These are phyloP conservation scores for Karalla daura DNA, from an alignment of 2,797 vertebrate species.

Conservation along the genomic window DNA sequence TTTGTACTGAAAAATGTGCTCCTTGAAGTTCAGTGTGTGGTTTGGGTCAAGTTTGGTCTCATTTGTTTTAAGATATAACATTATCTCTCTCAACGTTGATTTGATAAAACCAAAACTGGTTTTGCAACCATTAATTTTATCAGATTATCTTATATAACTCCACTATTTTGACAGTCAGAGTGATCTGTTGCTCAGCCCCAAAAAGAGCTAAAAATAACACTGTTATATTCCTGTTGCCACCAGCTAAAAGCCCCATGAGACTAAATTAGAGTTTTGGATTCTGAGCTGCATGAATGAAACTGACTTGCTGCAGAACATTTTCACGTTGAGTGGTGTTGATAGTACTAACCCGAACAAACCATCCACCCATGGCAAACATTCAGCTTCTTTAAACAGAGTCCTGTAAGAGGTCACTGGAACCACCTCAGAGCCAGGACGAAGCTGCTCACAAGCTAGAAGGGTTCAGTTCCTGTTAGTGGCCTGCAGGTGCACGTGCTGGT, in stretches of 20 bases:
- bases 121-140: background rate
- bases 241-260: background rate
- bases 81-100: no score
- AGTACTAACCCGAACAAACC: background rate
- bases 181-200: background rate
- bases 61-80: no score
- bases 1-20: no score
- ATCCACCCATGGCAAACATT: background rate
- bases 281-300: background rate
- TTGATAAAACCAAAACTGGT: background rate
- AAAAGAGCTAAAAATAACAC: background rate
- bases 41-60: no score
- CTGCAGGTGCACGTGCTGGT: conserved; percentile 29
- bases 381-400: conserved; percentile 1
- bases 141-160: background rate
- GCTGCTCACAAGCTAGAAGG: background rate
- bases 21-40: no score
- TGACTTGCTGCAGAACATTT: background rate
- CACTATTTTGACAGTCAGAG: background rate
- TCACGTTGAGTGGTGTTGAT: background rate
- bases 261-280: background rate
- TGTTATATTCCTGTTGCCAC: background rate
- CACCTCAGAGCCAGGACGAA: background rate
- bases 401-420: background rate
- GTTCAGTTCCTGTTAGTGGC: background rate